phyloP scores from a whole-genome alignment of 2,888 invertebrate genomes.

The Rhagophthalmus giganteus region DNA sequence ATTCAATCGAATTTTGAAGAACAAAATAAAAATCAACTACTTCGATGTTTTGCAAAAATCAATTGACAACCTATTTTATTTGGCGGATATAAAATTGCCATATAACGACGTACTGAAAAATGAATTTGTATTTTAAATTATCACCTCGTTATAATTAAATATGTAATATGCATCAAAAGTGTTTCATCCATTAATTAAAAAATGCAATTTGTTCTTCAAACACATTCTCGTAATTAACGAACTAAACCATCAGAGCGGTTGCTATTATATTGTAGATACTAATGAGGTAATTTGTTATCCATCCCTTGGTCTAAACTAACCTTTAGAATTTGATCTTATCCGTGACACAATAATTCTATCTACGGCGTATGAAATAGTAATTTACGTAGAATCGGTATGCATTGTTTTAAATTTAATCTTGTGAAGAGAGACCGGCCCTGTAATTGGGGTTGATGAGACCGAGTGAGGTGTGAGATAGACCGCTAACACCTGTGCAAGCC shows the following conservation, averaged over 20 bases:
- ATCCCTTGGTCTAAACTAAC: conserved; percentile 18
- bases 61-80: too few species aligned
- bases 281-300: conserved; percentile 22
- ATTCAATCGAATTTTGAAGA: too few species aligned
- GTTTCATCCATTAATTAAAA: conserved; percentile 10
- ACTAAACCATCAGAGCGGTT: conserved; percentile 7
- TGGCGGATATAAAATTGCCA: too few species aligned
- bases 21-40: too few species aligned
- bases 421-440: conserved; percentile 54
- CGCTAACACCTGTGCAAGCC: conserved; percentile 53
- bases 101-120: too few species aligned
- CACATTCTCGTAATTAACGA: conserved; percentile 11
- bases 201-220: conserved; percentile 14
- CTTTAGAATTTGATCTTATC: conserved; percentile 23
- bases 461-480: conserved; percentile 49
- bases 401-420: conserved; percentile 56
- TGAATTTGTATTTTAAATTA: conserved; percentile 3
- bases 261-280: conserved; percentile 14
- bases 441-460: conserved; percentile 55
- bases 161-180: conserved; percentile 3
- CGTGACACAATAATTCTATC: conserved; percentile 25
- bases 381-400: conserved; percentile 50
- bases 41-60: too few species aligned
- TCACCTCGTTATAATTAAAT: conserved; percentile 12
- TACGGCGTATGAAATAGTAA: conserved; percentile 39